phyloP scores from a whole-genome alignment of 1,140 invertebrate genomes.

The Hyposmocoma kahamanoa region DNA sequence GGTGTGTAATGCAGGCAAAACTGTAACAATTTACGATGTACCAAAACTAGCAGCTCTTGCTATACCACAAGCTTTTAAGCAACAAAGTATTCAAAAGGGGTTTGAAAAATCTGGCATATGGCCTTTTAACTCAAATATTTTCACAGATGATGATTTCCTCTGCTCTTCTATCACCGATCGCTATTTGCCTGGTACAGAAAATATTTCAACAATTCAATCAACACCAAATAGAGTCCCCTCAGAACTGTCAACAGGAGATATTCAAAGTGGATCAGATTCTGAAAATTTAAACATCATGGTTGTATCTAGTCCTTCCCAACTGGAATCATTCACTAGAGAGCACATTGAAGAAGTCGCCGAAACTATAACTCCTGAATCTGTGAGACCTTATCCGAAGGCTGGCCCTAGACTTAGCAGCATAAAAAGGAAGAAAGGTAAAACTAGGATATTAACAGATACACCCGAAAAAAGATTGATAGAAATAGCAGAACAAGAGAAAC shows the following conservation, averaged over 20 bases:
- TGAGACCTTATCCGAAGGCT: conserved; percentile 22
- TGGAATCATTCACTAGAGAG: conserved; percentile 18
- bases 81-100: conserved; percentile 52
- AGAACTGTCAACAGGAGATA: no score
- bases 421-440: conserved; percentile 20
- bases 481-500: conserved; percentile 18
- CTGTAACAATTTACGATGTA: conserved; percentile 12
- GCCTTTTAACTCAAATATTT: conserved; percentile 49
- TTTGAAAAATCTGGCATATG: conserved; percentile 59
- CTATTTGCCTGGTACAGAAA: neutral
- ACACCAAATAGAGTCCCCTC: conserved; percentile 6
- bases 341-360: no score
- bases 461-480: conserved; percentile 17
- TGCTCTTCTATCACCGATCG: conserved; percentile 23
- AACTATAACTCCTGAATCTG: conserved; percentile 23
- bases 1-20: conserved; percentile 7
- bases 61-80: conserved; percentile 33
- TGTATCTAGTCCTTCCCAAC: conserved; percentile 22
- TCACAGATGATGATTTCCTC: conserved; percentile 52
- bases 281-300: conserved; percentile 17
- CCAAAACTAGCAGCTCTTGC: conserved; percentile 7
- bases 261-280: conserved; percentile 6
- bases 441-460: conserved; percentile 21
- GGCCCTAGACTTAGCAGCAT: conserved; percentile 15
- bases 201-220: neutral